Evolutionary conservation across 1,140 invertebrate genomes (phyloP), one percentile per base, ranked within the genome.

Genomic region (Bombus sibiricus): DNA sequence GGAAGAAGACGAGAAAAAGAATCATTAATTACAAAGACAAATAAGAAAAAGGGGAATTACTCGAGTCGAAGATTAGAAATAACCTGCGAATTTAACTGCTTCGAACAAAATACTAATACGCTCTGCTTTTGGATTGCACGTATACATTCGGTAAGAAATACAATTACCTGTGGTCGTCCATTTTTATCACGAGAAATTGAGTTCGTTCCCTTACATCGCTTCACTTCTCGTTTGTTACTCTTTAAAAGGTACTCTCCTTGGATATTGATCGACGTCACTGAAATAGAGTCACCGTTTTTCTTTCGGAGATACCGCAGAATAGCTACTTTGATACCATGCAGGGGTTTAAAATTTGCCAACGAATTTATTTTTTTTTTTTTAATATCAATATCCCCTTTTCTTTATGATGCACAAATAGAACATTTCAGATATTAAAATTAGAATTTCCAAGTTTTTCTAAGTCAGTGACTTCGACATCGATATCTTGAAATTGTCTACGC

Each of bases 261-360:
- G 88, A 85, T 88, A 88, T 88, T 88, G 80, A 81, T 39, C 66
- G 57, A 85, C 25, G 75, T 76, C 57, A 39, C 72, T 53, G 72
- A 76, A 76, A 66, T n/a, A 76, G 28, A 47, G n/a, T 34, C n/a
- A 12, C 34, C 41, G 3, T 34, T 43, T 62, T 47, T n/a, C n/a
- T 64, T 43, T 41, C 28, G 18, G 1, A 62, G 75, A 53, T 57
- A 37, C 47, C 47, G 41, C 73, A 15, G 47, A 39, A 76, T 32
- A 76, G 22, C 25, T 37, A 53, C 32, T 53, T 34, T 3, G 18
- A 2, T 34, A 74, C 3, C 3, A 13, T 32, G 22, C 43, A 22
- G 34, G 43, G 25, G 8, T 53, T 9, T 12, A 25, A 53, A 32
- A 34, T 75, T 53, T 53, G 22, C 41, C 18, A 32, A 8, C 8